These are phyloP conservation scores for Alcis repandata DNA, from an alignment of 2,888 invertebrate species.

Conservation along the genomic window DNA sequence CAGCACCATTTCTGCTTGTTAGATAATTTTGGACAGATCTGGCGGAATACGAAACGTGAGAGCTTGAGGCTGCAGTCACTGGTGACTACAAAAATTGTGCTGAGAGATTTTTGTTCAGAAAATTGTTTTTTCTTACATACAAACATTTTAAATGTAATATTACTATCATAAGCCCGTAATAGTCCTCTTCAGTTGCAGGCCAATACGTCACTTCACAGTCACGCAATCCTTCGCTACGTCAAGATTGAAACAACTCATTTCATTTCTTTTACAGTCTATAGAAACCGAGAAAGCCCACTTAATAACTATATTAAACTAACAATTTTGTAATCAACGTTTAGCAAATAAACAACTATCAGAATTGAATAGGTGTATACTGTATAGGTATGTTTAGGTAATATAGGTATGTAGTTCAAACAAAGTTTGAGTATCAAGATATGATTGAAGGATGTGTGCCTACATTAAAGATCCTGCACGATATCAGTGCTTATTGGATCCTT, in stretches of 20 bases:
- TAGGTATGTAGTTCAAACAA: background rate
- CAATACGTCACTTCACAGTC: too few relatives aligned
- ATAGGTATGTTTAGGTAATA: too few relatives aligned
- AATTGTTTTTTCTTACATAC: background rate
- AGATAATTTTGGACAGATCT: slow-evolving; percentile 31
- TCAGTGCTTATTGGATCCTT: background rate
- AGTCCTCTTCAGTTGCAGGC: too few relatives aligned
- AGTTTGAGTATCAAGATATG: background rate
- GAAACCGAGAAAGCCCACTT: too few relatives aligned
- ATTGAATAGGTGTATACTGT: background rate
- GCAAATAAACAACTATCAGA: background rate
- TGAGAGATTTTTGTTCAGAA: background rate
- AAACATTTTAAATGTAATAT: too few relatives aligned
- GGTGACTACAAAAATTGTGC: background rate
- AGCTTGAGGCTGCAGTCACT: background rate
- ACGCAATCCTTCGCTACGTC: too few relatives aligned
- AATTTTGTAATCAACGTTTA: too few relatives aligned
- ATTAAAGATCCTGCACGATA: background rate
- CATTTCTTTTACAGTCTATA: too few relatives aligned
- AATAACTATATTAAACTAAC: too few relatives aligned
- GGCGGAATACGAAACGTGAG: slow-evolving; percentile 20
- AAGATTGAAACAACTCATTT: too few relatives aligned
- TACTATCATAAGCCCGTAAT: too few relatives aligned
- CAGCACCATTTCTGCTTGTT: slow-evolving; percentile 33
- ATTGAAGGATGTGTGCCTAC: background rate